phyloP scores from a whole-genome alignment of 2,113 vertebrate species.

The Ploceus nigricollis region DNA sequence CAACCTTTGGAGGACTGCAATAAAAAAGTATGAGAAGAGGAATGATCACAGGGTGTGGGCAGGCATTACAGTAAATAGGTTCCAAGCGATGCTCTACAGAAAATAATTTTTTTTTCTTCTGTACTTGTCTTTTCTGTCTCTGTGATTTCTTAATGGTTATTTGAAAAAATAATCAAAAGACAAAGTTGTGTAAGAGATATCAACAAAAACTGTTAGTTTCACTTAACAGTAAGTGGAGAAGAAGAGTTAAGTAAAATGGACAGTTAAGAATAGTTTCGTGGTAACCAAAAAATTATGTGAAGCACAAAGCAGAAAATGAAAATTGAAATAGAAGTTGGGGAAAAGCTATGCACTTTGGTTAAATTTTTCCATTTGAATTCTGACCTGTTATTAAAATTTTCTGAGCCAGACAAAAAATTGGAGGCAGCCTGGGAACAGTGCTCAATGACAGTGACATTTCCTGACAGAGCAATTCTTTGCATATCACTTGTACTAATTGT shows the following conservation, averaged over 20 bases:
- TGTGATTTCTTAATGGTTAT: neutral
- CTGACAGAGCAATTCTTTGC: constrained; percentile 79
- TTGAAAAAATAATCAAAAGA: neutral
- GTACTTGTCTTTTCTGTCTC: neutral
- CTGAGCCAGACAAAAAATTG: constrained; percentile 71
- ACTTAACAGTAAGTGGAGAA: neutral
- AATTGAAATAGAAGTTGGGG: constrained; percentile 16
- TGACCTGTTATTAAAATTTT: constrained; percentile 75
- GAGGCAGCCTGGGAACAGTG: constrained; percentile 62
- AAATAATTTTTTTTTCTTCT: neutral
- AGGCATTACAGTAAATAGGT: neutral
- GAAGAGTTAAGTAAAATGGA: constrained; percentile 29
- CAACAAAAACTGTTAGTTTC: neutral
- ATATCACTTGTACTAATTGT: constrained; percentile 75
- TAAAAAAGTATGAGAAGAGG: neutral
- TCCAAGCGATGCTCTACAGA: neutral
- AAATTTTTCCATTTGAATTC: constrained; percentile 70
- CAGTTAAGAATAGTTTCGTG: constrained; percentile 33
- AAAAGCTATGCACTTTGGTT: constrained; percentile 51
- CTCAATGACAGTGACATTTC: constrained; percentile 78
- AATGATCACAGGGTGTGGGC: neutral
- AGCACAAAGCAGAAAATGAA: constrained; percentile 39
- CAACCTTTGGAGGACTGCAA: neutral
- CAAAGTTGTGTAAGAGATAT: neutral
- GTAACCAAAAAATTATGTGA: constrained; percentile 32